Evolutionary conservation across 2,888 invertebrate genomes (phyloP), one percentile per base, ranked within the genome.

Genomic region (Hydrotaea diabolus): DNA sequence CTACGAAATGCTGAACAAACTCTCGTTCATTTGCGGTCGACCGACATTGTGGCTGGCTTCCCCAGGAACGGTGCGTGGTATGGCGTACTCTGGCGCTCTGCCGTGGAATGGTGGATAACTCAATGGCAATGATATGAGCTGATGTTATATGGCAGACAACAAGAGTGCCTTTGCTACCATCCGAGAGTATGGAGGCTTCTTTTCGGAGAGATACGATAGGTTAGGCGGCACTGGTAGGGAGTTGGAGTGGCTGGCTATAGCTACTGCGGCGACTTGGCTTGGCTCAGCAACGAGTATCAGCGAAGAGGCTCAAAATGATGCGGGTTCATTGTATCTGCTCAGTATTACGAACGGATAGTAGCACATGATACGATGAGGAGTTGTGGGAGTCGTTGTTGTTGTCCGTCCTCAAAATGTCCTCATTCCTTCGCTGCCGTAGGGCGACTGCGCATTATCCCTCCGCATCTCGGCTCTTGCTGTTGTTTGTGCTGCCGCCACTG

Each of bases 1-100:
- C 75, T 76, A 72, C 59, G 43, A 46, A 69, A 69, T 81, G 66
- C 75, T 72, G 75, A 80, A 84, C 77, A 80, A 83, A 77, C 71
- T 66, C 85, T 82, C 85, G 81, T 85, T 82, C 81, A 84, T 85
- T 85, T 85, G 85, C 79, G 85, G 85, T 85, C 81, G 81, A 85
- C 85, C 79, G 79, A 82, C 59, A 82, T 85, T 79, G 81, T 85
- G 81, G 79, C 71, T 59, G 43, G 13, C 43, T 78, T 72, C 69
- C 66, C 17, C 46, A 66, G 73, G 64, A 64, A 39, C 39, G 81
- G 59, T 71, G 78, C 43, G 82, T n/a, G 13, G 46, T 78, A 71
- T 82, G 75, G 49, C 46, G 11, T 62, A 31, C n/a, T 31, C 15
- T 31, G 62, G 31, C n/a, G 43, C 43, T 59, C 62, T 36, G 36